phyloP scores from a whole-genome alignment of 2,797 vertebrate species.

The Tapera naevia region DNA sequence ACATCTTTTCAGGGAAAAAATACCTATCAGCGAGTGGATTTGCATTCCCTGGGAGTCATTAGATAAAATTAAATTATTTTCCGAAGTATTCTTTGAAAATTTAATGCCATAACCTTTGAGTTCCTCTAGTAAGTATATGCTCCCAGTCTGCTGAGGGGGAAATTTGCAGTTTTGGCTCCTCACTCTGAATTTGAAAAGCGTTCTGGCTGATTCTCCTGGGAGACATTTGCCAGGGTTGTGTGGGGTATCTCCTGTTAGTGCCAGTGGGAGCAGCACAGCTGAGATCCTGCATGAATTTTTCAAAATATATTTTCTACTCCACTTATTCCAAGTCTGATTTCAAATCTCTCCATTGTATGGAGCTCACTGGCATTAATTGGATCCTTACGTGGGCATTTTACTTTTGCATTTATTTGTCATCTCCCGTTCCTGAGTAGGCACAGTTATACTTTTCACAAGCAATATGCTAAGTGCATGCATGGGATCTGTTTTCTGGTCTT shows the following conservation, averaged over 20 bases:
- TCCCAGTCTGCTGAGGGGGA: background rate
- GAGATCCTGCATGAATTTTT: slow-evolving; percentile 1
- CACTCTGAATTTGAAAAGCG: background rate
- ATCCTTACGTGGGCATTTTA: background rate
- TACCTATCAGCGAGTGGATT: background rate
- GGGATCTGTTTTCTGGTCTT: slow-evolving; percentile 3
- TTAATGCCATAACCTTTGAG: background rate
- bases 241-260: background rate
- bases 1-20: background rate
- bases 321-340: background rate
- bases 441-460: background rate
- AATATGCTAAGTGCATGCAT: background rate
- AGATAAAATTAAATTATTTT: background rate
- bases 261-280: background rate
- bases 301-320: slow-evolving; percentile 6
- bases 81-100: background rate
- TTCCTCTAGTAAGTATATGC: background rate
- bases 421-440: background rate
- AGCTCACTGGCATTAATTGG: background rate
- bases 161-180: background rate
- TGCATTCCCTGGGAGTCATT: background rate
- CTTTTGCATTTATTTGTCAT: background rate
- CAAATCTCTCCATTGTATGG: slow-evolving; percentile 1
- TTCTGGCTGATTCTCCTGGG: background rate
- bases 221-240: background rate